Evolutionary conservation across 2,797 vertebrate genomes (phyloP).

Genomic region (Diplodus puntazzo): DNA sequence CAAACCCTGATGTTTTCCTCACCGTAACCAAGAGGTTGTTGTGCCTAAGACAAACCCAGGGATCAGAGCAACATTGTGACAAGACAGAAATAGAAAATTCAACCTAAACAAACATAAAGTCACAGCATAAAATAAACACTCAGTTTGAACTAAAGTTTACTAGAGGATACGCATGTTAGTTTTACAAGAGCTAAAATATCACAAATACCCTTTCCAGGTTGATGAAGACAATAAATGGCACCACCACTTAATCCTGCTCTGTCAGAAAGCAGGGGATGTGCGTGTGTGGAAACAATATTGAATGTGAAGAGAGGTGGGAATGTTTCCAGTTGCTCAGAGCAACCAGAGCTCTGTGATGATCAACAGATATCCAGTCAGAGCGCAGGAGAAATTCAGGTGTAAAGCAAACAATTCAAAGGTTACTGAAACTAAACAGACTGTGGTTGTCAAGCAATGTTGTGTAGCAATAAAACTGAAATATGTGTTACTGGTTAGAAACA

Average conservation of each 20-base stretch:
- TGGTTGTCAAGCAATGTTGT: not conserved
- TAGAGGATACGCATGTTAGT: too few species aligned
- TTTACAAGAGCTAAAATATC: not conserved
- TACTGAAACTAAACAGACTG: not conserved
- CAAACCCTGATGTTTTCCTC: too few species aligned
- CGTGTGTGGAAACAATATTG: not conserved
- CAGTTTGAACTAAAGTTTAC: too few species aligned
- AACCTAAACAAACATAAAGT: too few species aligned
- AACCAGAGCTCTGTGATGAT: not conserved
- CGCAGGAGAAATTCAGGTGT: not conserved
- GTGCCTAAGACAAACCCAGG: too few species aligned
- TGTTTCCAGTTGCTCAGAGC: not conserved
- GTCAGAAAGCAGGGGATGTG: not conserved
- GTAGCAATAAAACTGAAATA: not conserved
- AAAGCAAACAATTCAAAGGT: not conserved
- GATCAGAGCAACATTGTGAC: too few species aligned
- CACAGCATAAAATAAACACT: too few species aligned
- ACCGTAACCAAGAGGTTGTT: too few species aligned
- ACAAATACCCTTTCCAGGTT: not conserved
- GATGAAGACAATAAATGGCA: not conserved
- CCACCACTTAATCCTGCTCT: not conserved
- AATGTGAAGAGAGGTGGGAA: not conserved
- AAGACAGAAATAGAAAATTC: too few species aligned
- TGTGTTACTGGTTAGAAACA: not conserved
- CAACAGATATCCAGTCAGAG: not conserved